Conservation (phyloP, 2,113 vertebrate genomes). For the Symphodus melops region DNA sequence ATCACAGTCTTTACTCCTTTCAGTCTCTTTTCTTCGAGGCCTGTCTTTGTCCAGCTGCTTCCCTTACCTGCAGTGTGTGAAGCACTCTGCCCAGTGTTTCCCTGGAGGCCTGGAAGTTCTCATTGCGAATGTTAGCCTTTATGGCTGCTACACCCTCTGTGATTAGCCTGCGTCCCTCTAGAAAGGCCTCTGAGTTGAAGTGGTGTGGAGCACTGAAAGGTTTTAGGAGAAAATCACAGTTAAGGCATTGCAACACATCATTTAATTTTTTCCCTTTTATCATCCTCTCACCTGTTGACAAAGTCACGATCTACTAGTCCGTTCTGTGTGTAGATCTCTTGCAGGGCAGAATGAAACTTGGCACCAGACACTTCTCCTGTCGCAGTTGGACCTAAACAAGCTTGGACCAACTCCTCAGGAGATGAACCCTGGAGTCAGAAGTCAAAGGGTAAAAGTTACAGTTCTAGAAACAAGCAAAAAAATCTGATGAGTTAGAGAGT, state of each 20-base stretch:
- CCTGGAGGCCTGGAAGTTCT: slow-evolving; percentile 78
- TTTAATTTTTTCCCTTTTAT: neutral
- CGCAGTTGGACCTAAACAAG: slow-evolving; percentile 77
- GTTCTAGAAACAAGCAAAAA: neutral
- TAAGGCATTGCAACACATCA: neutral
- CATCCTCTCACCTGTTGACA: slow-evolving; percentile 56
- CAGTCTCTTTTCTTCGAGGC: neutral
- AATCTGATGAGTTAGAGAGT: no score
- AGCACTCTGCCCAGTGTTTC: slow-evolving; percentile 77
- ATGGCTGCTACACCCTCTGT: slow-evolving; percentile 59
- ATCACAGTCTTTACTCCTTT: neutral
- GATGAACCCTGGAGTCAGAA: slow-evolving; percentile 69
- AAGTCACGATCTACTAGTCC: slow-evolving; percentile 75
- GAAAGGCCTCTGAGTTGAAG: slow-evolving; percentile 79
- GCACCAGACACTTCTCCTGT: slow-evolving; percentile 77
- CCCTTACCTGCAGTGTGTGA: slow-evolving; percentile 80
- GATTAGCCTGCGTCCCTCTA: slow-evolving; percentile 72
- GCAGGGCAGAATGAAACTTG: slow-evolving; percentile 77
- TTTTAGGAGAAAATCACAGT: neutral
- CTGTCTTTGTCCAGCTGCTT: neutral
- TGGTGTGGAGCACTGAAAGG: slow-evolving; percentile 72
- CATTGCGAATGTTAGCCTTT: slow-evolving; percentile 64
- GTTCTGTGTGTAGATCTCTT: slow-evolving; percentile 78
- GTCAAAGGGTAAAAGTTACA: neutral
- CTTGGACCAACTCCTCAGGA: slow-evolving; percentile 76